Base-by-base conservation (phyloP, 2,888 invertebrate genomes). In the Panzeria rudis region DNA sequence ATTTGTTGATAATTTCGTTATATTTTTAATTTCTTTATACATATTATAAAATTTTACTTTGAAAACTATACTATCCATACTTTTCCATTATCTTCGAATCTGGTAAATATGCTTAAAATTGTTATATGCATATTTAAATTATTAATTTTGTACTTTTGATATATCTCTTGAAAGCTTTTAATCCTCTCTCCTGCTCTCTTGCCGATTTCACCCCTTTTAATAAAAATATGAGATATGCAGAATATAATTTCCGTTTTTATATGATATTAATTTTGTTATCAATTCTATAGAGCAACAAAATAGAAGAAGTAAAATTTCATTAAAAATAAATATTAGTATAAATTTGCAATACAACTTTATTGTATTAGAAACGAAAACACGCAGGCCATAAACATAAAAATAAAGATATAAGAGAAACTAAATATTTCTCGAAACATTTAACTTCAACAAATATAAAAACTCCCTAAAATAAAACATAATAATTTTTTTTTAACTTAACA, bases 181-280 rank as follows among this genome's bases (percentile, higher is more conserved):
- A n/a, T n/a, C n/a, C n/a, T n/a, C n/a, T n/a, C n/a, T n/a, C n/a
- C n/a, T n/a, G n/a, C n/a, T n/a, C n/a, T n/a, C n/a, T n/a, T n/a
- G n/a, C 15, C 38, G 2, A 9, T 13, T 17, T 2, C 17, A 2
- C 29, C 2, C 29, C 29, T 29, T 29, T 29, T 29, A 29, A 29
- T 29, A 5, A 29, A n/a, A n/a, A n/a, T n/a, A n/a, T n/a, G n/a
- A n/a, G n/a, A n/a, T 29, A 13, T 17, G 3, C 17, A 3, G 0
- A 1, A n/a, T 7, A 83, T 86, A 86, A 86, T 87, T 83, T 78
- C 82, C 80, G 82, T 71, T 81, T 80, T 73, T 68, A 71, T 75
- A 80, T 86, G 80, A 77, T 86, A 87, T 86, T 82, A 84, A 72
- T 87, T 85, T 87, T 84, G 71, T 76, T 75, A 81, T 50, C 76